Conservation (phyloP, 92 coral and sea anemone genomes). For the Palythoa grandiflora region DNA sequence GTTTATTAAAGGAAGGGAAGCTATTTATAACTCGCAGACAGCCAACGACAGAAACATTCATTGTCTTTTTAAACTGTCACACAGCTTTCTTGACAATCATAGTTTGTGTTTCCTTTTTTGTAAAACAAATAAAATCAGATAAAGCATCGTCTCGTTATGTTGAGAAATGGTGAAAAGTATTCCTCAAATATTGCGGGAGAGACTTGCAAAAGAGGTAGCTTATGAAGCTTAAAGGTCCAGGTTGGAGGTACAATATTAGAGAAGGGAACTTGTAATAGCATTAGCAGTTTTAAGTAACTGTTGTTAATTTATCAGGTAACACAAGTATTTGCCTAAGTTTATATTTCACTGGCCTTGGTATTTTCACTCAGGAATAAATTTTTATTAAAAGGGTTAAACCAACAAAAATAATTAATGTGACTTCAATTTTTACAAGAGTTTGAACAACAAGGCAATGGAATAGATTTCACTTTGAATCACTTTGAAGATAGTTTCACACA, state of each 20-base stretch:
- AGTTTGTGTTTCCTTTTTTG: constrained; percentile 11
- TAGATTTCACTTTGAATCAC: neutral
- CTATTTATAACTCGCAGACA: constrained; percentile 5
- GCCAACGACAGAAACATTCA: constrained; percentile 9
- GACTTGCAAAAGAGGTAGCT: constrained; percentile 1
- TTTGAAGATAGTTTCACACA: neutral
- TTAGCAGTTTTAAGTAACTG: neutral
- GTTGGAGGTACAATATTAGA: neutral
- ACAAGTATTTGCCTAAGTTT: neutral
- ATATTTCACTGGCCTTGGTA: constrained; percentile 2
- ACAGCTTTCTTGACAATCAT: neutral
- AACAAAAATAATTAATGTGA: neutral
- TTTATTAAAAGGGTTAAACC: neutral
- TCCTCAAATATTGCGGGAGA: constrained; percentile 3
- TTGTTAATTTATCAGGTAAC: constrained; percentile 9
- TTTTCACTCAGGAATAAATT: neutral
- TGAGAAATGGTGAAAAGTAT: constrained; percentile 8
- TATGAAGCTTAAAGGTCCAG: constrained; percentile 2
- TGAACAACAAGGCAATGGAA: constrained; percentile 5
- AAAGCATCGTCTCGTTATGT: neutral
- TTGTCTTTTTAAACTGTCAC: constrained; percentile 2
- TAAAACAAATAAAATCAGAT: constrained; percentile 8
- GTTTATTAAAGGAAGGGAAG: constrained; percentile 9
- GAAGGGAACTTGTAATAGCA: neutral
- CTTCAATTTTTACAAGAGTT: constrained; percentile 10